Evolutionary conservation across 2,113 vertebrate genomes (phyloP), one percentile per base, ranked within the genome.

Genomic region (Isurus oxyrinchus): DNA sequence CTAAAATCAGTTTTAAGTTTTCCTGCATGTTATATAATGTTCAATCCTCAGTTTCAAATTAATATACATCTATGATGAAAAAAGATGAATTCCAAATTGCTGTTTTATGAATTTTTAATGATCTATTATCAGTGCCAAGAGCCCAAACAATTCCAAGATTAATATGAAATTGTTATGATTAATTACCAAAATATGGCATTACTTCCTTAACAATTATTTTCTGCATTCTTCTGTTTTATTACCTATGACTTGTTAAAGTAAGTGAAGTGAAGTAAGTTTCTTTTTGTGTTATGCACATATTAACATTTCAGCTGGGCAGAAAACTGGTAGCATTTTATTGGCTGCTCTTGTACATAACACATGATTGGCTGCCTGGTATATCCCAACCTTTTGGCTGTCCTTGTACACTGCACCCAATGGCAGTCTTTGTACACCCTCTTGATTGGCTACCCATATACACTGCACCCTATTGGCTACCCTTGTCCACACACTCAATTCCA

Each of bases 101-200:
- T 95, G 40, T 69, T 95, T 95, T 67, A 4, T 44, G 67, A 95
- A 69, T 95, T 49, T 95, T 66, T 66, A 95, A 69, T 95, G 44
- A 69, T 69, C 61, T 49, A 69, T 14, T 95, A 27, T 31, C 49
- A 59, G 25, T 53, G 35, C 59, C 93, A 95, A 55, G 67, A 95
- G 27, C 25, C 23, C 31, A 55, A 61, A 69, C 67, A 95, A 72
- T 95, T 95, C 44, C 53, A 95, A 95, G 67, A 95, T 95, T 53
- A 95, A 69, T 69, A 25, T 69, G 1, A 69, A 40, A 95, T 72
- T 95, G 8, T 95, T 69, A 72, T 95, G 40, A 53, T 72, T 63
- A 44, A 94, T 94, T 66, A 66, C 16, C 59, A 94, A 19, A 67
- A n/a, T 66, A 4, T 67, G 67, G 25, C 49, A 11, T 44, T 95